A percentile compares a stretch with the other conserved stretches of the same genome.
Conservation (phyloP, 2,113 vertebrate genomes). For the Pterocles burchelli region DNA sequence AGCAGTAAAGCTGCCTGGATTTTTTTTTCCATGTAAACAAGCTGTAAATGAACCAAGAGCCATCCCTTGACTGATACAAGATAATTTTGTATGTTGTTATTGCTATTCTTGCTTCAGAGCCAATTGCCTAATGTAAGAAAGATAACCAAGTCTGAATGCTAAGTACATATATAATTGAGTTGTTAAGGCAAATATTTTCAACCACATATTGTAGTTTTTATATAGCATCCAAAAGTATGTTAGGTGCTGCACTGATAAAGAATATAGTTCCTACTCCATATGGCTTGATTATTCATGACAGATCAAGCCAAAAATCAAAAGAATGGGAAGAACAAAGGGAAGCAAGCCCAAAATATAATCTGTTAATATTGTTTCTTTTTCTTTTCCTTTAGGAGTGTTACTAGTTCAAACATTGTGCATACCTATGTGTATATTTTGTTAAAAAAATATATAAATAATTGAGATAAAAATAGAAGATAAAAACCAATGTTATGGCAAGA, state of each 20-base stretch:
- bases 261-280: background rate
- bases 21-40: background rate
- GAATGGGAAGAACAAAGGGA: background rate
- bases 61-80: background rate
- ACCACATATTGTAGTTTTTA: background rate
- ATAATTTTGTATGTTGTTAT: background rate
- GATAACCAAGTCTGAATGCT: background rate
- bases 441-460: background rate
- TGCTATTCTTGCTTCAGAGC: background rate
- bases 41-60: background rate
- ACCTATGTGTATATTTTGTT: background rate
- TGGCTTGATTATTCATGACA: background rate
- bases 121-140: background rate
- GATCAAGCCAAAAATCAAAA: background rate
- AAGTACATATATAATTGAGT: background rate
- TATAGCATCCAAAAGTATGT: background rate
- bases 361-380: background rate
- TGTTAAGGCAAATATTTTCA: conserved; percentile 7
- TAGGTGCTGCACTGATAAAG: background rate
- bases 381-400: background rate
- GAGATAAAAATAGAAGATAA: background rate
- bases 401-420: background rate
- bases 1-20: background rate
- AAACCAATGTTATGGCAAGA: background rate
- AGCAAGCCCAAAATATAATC: background rate